Conservation (phyloP, 1,140 invertebrate species). For the Rhizoglyphus robini region DNA sequence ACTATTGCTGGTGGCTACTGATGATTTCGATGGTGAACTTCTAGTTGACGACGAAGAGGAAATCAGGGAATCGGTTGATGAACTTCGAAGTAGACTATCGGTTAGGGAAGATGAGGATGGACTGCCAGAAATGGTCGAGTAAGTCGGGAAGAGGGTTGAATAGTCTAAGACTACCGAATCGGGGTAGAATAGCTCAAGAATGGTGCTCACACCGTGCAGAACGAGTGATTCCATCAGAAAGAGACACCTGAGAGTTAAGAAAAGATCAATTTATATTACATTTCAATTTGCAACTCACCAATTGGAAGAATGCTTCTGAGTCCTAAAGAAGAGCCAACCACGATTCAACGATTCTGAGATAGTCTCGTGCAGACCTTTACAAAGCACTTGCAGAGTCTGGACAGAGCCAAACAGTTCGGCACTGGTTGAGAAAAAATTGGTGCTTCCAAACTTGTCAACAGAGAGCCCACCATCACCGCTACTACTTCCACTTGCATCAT, state of each 20-base stretch:
- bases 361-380: not conserved
- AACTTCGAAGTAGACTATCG: not conserved
- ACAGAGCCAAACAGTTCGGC: not conserved
- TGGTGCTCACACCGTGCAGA: not conserved
- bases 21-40: not conserved
- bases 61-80: not conserved
- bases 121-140: not conserved
- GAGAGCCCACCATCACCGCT: too few relatives aligned
- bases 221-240: conserved; percentile 1
- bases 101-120: not conserved
- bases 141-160: not conserved
- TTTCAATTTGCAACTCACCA: too few relatives aligned
- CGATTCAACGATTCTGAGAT: conserved; percentile 6
- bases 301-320: not conserved
- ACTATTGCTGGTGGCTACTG: not conserved
- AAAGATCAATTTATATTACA: too few relatives aligned
- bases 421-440: not conserved
- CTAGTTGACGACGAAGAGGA: not conserved
- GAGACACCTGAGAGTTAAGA: too few relatives aligned
- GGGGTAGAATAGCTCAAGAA: not conserved
- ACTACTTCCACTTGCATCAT: too few relatives aligned
- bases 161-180: not conserved
- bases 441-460: too few relatives aligned
- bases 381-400: not conserved
- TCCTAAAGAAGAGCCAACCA: not conserved